Percentiles rank a stretch among this genome's conserved stretches.
These are phyloP conservation scores for Grantiella picta DNA, from an alignment of 2,113 vertebrate species.

Conservation along the genomic window DNA sequence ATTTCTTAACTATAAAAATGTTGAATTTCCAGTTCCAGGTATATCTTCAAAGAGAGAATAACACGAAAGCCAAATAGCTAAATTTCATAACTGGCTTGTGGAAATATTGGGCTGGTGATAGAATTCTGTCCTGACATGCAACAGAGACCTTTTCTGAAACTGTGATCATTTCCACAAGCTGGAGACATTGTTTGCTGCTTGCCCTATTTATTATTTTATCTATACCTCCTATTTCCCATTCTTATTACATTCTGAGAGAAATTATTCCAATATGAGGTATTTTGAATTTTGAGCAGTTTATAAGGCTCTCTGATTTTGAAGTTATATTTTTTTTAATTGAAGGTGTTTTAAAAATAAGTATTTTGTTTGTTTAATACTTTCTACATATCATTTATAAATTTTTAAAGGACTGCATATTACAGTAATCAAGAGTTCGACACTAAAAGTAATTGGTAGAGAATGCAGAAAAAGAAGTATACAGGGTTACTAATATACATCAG, in stretches of 20 bases:
- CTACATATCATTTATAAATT: constrained; percentile 5
- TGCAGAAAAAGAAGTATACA: constrained; percentile 73
- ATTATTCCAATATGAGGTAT: neutral
- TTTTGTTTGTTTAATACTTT: constrained; percentile 53
- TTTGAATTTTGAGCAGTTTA: neutral
- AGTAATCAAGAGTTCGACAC: constrained; percentile 68
- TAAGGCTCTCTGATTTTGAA: neutral
- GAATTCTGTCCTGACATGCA: neutral
- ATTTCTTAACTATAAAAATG: constrained; percentile 12
- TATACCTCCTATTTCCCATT: neutral
- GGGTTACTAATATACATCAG: constrained; percentile 82
- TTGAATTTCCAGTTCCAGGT: constrained; percentile 26
- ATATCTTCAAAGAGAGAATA: neutral
- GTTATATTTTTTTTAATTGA: constrained; percentile 9
- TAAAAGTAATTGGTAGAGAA: constrained; percentile 73
- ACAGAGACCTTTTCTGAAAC: neutral
- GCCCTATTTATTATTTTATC: neutral
- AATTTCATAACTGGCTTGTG: neutral
- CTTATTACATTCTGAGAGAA: neutral
- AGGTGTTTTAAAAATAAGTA: constrained; percentile 27
- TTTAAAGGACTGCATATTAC: constrained; percentile 45
- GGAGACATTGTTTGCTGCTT: neutral
- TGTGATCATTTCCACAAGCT: neutral
- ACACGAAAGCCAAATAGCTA: neutral
- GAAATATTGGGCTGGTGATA: neutral